Conservation (phyloP, 2,113 vertebrate genomes). For the Suncus etruscus region DNA sequence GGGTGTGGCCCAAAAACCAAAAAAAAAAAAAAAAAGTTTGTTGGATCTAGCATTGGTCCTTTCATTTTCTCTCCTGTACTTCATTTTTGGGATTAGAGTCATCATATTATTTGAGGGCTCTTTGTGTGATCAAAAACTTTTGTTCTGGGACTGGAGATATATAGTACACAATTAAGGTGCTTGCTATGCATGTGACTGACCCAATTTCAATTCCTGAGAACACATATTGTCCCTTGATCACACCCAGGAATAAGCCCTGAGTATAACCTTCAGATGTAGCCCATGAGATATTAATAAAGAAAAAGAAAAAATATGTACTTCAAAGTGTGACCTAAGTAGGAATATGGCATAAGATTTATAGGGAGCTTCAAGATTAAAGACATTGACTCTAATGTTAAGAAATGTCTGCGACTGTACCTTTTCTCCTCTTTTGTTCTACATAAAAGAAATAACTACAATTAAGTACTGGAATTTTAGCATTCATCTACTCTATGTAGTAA, state of each 20-base stretch:
- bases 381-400: not conserved
- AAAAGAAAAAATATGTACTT: not conserved
- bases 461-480: not conserved
- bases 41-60: not conserved
- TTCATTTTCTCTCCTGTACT: not conserved
- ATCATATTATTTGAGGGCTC: not conserved
- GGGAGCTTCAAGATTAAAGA: not conserved
- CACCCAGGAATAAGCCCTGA: too few relatives aligned
- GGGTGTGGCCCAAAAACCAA: too few relatives aligned
- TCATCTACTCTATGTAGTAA: not conserved
- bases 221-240: too few relatives aligned
- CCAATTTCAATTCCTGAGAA: too few relatives aligned
- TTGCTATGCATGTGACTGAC: too few relatives aligned
- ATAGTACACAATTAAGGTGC: too few relatives aligned
- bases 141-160: not conserved
- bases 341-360: not conserved
- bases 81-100: not conserved
- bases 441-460: not conserved
- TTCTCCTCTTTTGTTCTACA: not conserved
- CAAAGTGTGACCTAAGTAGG: not conserved
- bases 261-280: too few relatives aligned
- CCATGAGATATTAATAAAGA: too few relatives aligned
- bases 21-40: not conserved
- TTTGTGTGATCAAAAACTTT: not conserved
- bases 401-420: not conserved